Evolutionary conservation across 1,140 invertebrate species (phyloP).

Genomic region (Oedothorax gibbosus): DNA sequence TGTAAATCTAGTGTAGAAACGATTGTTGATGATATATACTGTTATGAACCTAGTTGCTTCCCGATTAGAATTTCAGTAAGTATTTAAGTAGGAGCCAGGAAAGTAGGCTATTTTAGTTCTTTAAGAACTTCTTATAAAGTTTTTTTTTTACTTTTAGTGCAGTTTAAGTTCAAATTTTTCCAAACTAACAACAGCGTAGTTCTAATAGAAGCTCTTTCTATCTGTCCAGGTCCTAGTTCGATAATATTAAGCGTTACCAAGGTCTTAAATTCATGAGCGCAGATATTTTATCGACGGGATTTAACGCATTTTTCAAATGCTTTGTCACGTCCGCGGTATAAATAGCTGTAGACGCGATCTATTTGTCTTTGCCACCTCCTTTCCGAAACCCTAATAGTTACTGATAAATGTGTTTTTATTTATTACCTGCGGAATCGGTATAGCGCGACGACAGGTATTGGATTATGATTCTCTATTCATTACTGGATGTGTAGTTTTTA

Average conservation of each 20-base stretch:
- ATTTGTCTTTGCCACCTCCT: constrained; percentile 42
- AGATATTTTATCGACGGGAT: constrained; percentile 36
- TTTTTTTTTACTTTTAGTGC: too few relatives aligned
- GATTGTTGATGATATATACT: too few relatives aligned
- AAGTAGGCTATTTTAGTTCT: too few relatives aligned
- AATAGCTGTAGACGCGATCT: constrained; percentile 23
- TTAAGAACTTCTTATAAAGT: too few relatives aligned
- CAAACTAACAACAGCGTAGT: background rate
- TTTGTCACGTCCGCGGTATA: constrained; percentile 46
- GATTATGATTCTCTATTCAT: background rate
- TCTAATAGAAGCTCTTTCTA: background rate
- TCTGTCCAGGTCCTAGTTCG: background rate
- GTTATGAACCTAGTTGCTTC: too few relatives aligned
- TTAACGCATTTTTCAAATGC: constrained; percentile 45
- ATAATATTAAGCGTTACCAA: background rate
- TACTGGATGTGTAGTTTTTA: background rate
- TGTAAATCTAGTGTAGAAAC: too few relatives aligned
- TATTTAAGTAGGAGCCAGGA: too few relatives aligned
- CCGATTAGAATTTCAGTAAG: too few relatives aligned
- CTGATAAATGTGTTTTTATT: constrained; percentile 40
- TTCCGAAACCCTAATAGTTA: constrained; percentile 22
- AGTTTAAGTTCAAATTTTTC: too few relatives aligned
- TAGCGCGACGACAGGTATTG: background rate
- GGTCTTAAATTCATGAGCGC: constrained; percentile 25
- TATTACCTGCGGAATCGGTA: constrained; percentile 3